These are phyloP conservation scores for Parnassius apollo DNA, from an alignment of 2,888 invertebrate genomes.

Conservation along the genomic window DNA sequence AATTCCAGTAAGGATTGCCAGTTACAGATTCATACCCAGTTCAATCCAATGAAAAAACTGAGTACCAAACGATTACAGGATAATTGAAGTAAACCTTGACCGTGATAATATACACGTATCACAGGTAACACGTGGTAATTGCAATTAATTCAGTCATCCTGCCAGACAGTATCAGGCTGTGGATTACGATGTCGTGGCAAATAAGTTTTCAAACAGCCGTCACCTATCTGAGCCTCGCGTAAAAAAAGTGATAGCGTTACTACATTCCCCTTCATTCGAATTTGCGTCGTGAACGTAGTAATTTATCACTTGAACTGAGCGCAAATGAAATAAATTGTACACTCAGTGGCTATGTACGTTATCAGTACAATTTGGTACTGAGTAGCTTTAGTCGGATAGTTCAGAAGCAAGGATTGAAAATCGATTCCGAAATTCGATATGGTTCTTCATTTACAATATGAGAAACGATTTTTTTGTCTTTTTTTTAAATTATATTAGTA, in stretches of 20 bases:
- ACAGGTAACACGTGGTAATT: conserved; percentile 5
- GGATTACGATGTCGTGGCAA: conserved; percentile 16
- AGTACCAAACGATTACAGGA: neutral
- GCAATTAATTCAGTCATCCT: conserved; percentile 7
- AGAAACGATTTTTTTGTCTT: no score
- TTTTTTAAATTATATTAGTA: no score
- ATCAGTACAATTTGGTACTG: neutral
- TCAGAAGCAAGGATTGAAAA: no score
- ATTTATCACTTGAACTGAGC: conserved; percentile 77
- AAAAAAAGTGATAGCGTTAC: conserved; percentile 69
- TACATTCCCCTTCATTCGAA: conserved; percentile 72
- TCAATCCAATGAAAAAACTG: no score
- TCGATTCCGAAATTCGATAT: no score
- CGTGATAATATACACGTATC: neutral
- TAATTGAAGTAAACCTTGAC: no score
- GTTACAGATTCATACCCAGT: no score
- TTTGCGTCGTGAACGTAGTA: conserved; percentile 71
- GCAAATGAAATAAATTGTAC: conserved; percentile 30
- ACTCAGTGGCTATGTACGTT: conserved; percentile 1
- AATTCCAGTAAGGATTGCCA: no score
- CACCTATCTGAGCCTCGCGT: conserved; percentile 70
- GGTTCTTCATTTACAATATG: no score
- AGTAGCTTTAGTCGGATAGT: neutral
- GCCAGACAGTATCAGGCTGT: conserved; percentile 18
- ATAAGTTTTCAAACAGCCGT: conserved; percentile 48